Conservation (phyloP, 2,888 invertebrate species). For the Drosophila kambysellisi region DNA sequence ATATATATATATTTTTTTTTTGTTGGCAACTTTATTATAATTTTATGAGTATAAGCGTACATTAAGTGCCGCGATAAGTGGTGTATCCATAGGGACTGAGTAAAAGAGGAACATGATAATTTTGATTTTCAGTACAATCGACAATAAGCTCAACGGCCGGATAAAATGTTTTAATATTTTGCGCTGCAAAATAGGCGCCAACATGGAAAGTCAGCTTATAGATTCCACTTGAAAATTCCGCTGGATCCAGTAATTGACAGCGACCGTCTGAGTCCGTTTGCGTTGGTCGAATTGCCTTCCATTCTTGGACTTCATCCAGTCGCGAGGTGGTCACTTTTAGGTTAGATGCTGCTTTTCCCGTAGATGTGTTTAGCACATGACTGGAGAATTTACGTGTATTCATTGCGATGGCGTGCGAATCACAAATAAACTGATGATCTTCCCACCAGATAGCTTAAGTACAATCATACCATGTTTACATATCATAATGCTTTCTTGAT, state of each 20-base stretch:
- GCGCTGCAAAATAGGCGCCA: conserved; percentile 89
- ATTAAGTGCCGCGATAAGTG: conserved; percentile 87
- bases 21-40: neutral
- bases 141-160: conserved; percentile 92
- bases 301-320: conserved; percentile 87
- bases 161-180: conserved; percentile 88
- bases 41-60: neutral
- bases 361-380: conserved; percentile 90
- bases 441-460: neutral
- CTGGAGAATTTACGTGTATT: conserved; percentile 86
- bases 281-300: conserved; percentile 89
- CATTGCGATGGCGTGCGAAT: conserved; percentile 30
- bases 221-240: conserved; percentile 87
- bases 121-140: conserved; percentile 88
- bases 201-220: conserved; percentile 92
- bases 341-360: conserved; percentile 88
- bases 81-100: conserved; percentile 91
- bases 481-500: conserved; percentile 1
- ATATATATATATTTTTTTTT: neutral
- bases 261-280: conserved; percentile 87
- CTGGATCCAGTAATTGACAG: conserved; percentile 41
- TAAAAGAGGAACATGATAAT: conserved; percentile 91
- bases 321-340: conserved; percentile 88
- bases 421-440: conserved; percentile 1
- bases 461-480: conserved; percentile 4